Base-by-base conservation (phyloP, 1,140 invertebrate species). In the Himalopsyche phryganea region DNA sequence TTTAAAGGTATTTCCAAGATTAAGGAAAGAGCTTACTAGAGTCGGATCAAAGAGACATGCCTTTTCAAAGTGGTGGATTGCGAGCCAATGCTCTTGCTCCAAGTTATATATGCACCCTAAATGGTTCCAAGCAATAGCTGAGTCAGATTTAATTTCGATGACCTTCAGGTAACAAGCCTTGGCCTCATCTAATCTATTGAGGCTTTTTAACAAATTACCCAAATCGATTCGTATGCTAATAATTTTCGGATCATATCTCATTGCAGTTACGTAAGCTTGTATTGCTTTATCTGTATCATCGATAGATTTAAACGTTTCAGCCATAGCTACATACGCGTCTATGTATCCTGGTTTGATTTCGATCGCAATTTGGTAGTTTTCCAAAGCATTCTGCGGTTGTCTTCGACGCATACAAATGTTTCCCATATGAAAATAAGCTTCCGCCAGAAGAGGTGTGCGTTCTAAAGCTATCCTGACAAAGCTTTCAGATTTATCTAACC, bases 61-160 rank as follows among this genome's bases (percentile, higher is more conserved):
- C 28, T 57, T 56, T 36, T 60, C 57, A 50, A 60, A 63, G 28
- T 60, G 44, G 32, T 60, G 56, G n/a, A 63, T 56, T 18, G 61
- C 61, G 9, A 63, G 35, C 57, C 56, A 59, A n/a, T 47, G 45
- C 14, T 59, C 57, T 10, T 50, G 48, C 11, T 46, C 14, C 2
- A 19, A 9, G 13, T 36, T 53, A 19, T 33, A 60, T 9, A 59
- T 50, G 38, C 50, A 56, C 0, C 57, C 61, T 5, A 59, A 40
- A 23, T 59, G 56, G 15, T 53, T 58, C 61, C 61, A 59, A 4
- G 49, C 61, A 11, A 48, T 41, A 7, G 61, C 61, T 14, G 41
- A 63, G 6, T 51, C 38, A 14, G 57, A 57, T 41, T 41, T 50
- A 7, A 38, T 46, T 13, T 55, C 57, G 13, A 63, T 58, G n/a